phyloP scores from a whole-genome alignment of 2,888 invertebrate species.

The Dynastes grantii region DNA sequence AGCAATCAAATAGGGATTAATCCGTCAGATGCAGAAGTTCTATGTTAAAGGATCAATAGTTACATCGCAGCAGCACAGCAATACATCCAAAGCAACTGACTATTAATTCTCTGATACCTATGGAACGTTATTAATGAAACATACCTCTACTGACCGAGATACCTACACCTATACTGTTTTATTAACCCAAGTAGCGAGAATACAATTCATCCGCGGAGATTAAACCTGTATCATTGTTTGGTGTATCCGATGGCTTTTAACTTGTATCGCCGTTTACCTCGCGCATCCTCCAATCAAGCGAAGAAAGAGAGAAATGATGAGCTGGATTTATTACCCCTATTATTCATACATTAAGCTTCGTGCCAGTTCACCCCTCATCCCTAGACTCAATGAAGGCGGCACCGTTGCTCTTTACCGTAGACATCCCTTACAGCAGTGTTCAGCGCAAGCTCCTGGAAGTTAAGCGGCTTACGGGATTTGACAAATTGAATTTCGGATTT shows the following conservation, averaged over 20 bases:
- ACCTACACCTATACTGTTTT: too few relatives aligned
- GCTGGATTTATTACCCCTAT: conserved; percentile 50
- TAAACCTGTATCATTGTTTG: neutral
- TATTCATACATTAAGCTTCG: conserved; percentile 51
- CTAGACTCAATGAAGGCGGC: neutral
- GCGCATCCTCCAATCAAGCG: conserved; percentile 18
- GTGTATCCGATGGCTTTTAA: neutral
- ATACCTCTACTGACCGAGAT: too few relatives aligned
- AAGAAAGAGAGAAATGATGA: conserved; percentile 49
- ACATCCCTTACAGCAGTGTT: too few relatives aligned
- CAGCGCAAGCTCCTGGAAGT: conserved; percentile 34
- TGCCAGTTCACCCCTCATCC: neutral
- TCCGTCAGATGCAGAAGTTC: too few relatives aligned
- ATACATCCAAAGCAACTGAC: too few relatives aligned
- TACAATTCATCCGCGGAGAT: conserved; percentile 17
- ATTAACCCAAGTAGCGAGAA: too few relatives aligned
- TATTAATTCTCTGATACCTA: too few relatives aligned
- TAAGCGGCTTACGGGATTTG: conserved; percentile 52
- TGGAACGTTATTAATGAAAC: too few relatives aligned
- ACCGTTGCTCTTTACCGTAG: conserved; percentile 19
- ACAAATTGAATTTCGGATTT: conserved; percentile 52
- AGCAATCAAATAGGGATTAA: too few relatives aligned
- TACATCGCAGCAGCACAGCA: too few relatives aligned
- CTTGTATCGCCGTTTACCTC: conserved; percentile 46
- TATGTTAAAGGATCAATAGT: too few relatives aligned